Evolutionary conservation across 2,113 vertebrate genomes (phyloP), one percentile per base, ranked within the genome.

Genomic region (Lycocorax pyrrhopterus): DNA sequence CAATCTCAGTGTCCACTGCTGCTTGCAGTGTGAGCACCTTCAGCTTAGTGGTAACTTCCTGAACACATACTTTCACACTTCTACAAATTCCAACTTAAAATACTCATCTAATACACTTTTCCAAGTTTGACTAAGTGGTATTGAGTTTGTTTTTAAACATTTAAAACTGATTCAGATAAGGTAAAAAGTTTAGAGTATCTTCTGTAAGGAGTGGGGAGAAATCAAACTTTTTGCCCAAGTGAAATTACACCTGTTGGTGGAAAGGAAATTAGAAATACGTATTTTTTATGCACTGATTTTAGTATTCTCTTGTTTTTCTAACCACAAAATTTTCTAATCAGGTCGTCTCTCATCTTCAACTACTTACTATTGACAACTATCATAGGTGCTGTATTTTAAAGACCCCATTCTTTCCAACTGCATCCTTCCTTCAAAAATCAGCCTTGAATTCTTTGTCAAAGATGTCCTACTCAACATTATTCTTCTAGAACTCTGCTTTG

Each of bases 41-140:
- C 51, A 71, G 12, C 18, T 47, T 35, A 72, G 13, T 7, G 8
- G 26, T 33, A 90, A 63, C 18, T 60, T 83, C 8, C 16, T 39
- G 7, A 88, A 80, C 29, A 44, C 0, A 0, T 13, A 32, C 15
- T 63, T 83, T 16, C 10, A 52, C n/a, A 41, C 7, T 68, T 83
- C 29, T 7, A 67, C 51, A 23, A 49, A 58, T 53, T 86, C 5
- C 13, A 80, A 39, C 7, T 30, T 60, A 25, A 80, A 91, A 95
- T 37, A 26, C 17, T 35, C 18, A 39, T 30, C 52, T 72, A 66
- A 67, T 19, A 27, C 16, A 18, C 13, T 86, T 37, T 21, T 33
- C 30, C 14, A 80, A 37, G 33, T 47, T 30, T 49, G 12, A 52
- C 17, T 51, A 66, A 17, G 13, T 18, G 11, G 17, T 16, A 68